phyloP scores from a whole-genome alignment of 30 jellyfish, hydroid and myxozoan species.

The Catostylus mosaicus region DNA sequence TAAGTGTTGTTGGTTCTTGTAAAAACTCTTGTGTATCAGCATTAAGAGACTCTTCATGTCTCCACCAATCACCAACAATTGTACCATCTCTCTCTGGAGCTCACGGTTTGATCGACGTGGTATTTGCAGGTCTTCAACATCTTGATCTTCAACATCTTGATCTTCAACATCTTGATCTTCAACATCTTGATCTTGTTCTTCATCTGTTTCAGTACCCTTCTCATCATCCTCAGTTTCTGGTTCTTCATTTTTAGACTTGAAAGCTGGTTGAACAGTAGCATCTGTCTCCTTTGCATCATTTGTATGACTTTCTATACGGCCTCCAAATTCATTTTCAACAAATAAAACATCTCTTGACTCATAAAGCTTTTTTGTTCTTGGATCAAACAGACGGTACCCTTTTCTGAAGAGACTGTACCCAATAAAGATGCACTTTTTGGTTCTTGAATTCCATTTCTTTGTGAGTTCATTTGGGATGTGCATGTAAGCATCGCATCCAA shows the following conservation, averaged over 20 bases:
- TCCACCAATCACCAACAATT: slow-evolving; percentile 15
- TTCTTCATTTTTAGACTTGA: too few relatives aligned
- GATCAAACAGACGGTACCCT: slow-evolving; percentile 48
- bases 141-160: too few relatives aligned
- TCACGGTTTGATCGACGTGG: slow-evolving; percentile 27
- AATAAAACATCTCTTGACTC: slow-evolving; percentile 52
- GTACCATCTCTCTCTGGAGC: slow-evolving; percentile 43
- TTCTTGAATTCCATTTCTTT: slow-evolving; percentile 32
- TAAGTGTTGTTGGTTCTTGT: slow-evolving; percentile 23
- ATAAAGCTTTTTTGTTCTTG: slow-evolving; percentile 2
- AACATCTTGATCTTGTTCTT: too few relatives aligned
- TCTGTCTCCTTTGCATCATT: too few relatives aligned
- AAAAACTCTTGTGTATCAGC: slow-evolving; percentile 11
- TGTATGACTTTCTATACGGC: too few relatives aligned
- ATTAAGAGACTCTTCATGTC: slow-evolving; percentile 15
- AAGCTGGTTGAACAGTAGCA: too few relatives aligned
- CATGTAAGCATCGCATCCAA: slow-evolving; percentile 51
- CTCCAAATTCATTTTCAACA: too few relatives aligned
- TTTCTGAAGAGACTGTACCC: slow-evolving; percentile 40
- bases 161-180: too few relatives aligned
- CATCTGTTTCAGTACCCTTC: too few relatives aligned
- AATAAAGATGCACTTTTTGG: slow-evolving; percentile 41
- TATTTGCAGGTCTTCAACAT: not conserved
- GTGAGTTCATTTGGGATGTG: slow-evolving; percentile 33
- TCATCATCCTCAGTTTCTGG: too few relatives aligned